Evolutionary conservation across 2,888 invertebrate species (phyloP), one percentile per base, ranked within the genome.

Genomic region (Nebria brevicollis): DNA sequence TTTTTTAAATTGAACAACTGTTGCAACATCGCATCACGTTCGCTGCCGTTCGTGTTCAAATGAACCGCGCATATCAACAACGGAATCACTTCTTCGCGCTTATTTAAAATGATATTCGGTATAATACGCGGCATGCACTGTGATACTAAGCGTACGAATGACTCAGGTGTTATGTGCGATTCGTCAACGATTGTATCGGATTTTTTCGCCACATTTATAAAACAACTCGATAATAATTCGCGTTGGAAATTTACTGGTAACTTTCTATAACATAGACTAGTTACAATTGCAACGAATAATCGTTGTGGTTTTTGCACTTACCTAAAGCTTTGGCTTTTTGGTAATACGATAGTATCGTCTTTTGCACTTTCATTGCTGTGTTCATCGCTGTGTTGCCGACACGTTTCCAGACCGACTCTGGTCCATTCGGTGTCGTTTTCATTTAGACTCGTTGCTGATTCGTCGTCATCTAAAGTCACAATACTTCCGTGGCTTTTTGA

Each of bases 1-100:
- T 95, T 95, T 85, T 94, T 94, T 77, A 94, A 88, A 88, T 94
- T 94, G 85, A 95, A 94, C 66, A 94, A 88, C 77, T 93, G 90
- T 83, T 93, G 93, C 6, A 94, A 87, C 43, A 94, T 88, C 83
- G 91, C 91, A 85, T 94, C 94, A 77, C 94, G 89, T 84, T 92
- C 91, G 10, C 88, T 87, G 8, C 90, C 86, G 84, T 92, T 91
- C 1, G 91, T 88, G 86, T 94, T 93, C 25, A 94, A 88, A 83
- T 91, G 90, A 42, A 93, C 91, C 10, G 93, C 90, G 84, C 91
- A 91, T 42, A 94, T 88, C 68, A 94, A 88, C 75, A 94, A 88
- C 4, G 94, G 93, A 85, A 94, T 92, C 70, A 93, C 90, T 87
- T 94, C 94, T 89, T 94, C 93, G 79, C 94, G 89, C 87, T 93